Base-by-base conservation (phyloP, 2,888 invertebrate genomes). In the Stegophylla sp. region DNA sequence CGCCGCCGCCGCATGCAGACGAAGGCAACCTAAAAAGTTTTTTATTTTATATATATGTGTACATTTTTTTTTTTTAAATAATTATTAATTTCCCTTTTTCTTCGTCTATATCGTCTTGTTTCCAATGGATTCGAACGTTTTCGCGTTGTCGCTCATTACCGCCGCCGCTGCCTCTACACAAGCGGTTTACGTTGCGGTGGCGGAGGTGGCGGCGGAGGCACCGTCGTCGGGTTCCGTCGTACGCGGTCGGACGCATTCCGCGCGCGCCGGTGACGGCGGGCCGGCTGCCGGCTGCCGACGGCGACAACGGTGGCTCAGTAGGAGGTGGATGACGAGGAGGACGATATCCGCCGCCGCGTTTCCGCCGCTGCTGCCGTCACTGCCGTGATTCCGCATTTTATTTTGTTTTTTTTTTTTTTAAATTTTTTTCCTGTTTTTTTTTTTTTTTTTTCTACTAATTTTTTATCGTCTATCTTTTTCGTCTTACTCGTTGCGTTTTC, bases 191-290 rank as follows among this genome's bases (percentile, higher is more conserved):
- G 12, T 20, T n/a, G 51, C n/a, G 9, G 17, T 1, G 59, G 5
- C 59, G 15, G 17, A n/a, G n/a, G n/a, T n/a, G n/a, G n/a, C n/a
- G n/a, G 4, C 51, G 51, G 3, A 3, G 4, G 34, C 34, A 7
- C 12, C 45, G 12, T 20, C 23, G 63, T 72, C 72, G 72, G 41
- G n/a, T 48, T 28, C n/a, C 15, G 48, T 74, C 74, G 74, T 61
- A n/a, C 48, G n/a, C 34, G 13, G 34, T 74, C 56, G 61, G 23
- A 48, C 28, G 63, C 74, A 74, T 74, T 48, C 74, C 74, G 63
- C 61, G 48, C 34, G 20, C 48, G 34, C 34, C 73, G n/a, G 13
- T 28, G 15, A 7, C 73, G 59, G 15, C 1, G 0, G 23, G 67
- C 20, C 15, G 9, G 45, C 17, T 2, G 5, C n/a, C n/a, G 48